These are phyloP conservation scores for Melolontha melolontha DNA, from an alignment of 2,888 invertebrate species.

Conservation along the genomic window DNA sequence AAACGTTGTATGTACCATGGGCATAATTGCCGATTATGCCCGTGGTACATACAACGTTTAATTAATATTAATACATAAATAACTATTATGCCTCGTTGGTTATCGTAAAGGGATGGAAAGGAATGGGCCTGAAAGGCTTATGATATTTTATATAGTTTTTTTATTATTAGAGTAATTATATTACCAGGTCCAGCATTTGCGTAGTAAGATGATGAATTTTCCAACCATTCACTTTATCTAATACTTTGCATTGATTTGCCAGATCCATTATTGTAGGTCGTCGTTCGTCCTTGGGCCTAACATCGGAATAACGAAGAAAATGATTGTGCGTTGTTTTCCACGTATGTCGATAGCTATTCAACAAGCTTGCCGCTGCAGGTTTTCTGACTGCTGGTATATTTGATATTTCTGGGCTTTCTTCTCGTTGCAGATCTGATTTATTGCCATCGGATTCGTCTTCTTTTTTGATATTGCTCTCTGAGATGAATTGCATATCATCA, in stretches of 20 bases:
- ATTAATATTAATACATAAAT: too few relatives aligned
- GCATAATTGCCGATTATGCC: too few relatives aligned
- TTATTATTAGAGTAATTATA: not conserved
- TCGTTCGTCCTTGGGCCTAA: slow-evolving; percentile 88
- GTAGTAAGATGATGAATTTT: slow-evolving; percentile 92
- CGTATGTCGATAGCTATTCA: slow-evolving; percentile 75
- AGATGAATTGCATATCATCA: slow-evolving; percentile 74
- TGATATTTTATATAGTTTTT: too few relatives aligned
- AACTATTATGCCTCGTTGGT: too few relatives aligned
- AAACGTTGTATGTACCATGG: too few relatives aligned
- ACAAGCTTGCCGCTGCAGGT: slow-evolving; percentile 66
- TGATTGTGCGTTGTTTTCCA: slow-evolving; percentile 83
- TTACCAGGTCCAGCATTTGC: slow-evolving; percentile 93
- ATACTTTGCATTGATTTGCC: slow-evolving; percentile 87
- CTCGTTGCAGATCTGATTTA: slow-evolving; percentile 61
- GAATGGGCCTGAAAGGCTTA: too few relatives aligned
- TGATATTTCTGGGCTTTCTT: slow-evolving; percentile 58
- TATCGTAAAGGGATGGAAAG: too few relatives aligned
- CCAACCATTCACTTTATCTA: slow-evolving; percentile 94
- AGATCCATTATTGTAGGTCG: slow-evolving; percentile 88
- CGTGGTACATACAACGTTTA: too few relatives aligned
- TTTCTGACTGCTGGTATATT: slow-evolving; percentile 59
- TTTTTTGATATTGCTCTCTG: slow-evolving; percentile 66
- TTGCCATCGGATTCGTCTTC: slow-evolving; percentile 62
- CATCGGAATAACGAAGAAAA: slow-evolving; percentile 82